Conservation (phyloP, 2,113 vertebrate species). For the Ceyx melanurus region DNA sequence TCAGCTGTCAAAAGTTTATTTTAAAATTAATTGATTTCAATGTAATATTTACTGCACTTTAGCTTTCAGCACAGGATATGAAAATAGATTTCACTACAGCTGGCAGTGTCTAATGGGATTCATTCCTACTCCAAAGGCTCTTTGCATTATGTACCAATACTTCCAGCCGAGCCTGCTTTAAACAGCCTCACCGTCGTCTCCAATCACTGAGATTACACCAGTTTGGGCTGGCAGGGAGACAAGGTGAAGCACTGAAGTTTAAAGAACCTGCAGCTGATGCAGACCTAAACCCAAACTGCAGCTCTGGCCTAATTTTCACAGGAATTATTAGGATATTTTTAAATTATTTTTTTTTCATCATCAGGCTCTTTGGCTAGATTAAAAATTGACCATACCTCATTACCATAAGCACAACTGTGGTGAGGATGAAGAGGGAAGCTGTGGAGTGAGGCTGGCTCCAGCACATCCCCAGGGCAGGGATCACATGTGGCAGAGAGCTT, state of each 20-base stretch:
- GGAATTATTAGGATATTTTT: not conserved
- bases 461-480: not conserved
- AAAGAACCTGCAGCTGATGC: not conserved
- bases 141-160: not conserved
- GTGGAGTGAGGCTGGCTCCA: not conserved
- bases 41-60: constrained; percentile 34
- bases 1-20: constrained; percentile 5
- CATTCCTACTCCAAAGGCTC: not conserved
- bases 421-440: not conserved
- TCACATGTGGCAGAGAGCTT: accelerated
- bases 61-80: not conserved
- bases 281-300: not conserved
- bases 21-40: not conserved
- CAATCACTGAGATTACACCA: not conserved
- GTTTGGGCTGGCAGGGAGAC: not conserved
- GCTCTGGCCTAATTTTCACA: not conserved
- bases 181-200: not conserved
- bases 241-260: not conserved
- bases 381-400: not conserved
- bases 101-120: constrained; percentile 25
- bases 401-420: not conserved
- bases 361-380: not conserved
- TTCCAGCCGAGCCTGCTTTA: not conserved
- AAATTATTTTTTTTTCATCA: not conserved
- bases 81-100: constrained; percentile 7